These are phyloP conservation scores for rat (Rattus norvegicus) DNA, from an alignment of 2,113 vertebrate species.

Conservation along the genomic window GRCr8 NC_086019.1:232777501-232778000, in stretches of 20 bases:
- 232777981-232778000: neutral
- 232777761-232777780: neutral
- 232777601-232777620: neutral
- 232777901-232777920: neutral
- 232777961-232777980: neutral
- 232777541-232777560: neutral
- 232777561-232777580: no score
- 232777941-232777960: neutral
- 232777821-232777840: neutral
- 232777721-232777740: neutral
- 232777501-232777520: neutral
- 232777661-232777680: neutral
- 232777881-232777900: neutral
- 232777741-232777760: neutral
- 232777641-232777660: neutral
- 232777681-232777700: neutral
- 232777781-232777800: neutral
- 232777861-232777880: neutral
- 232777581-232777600: neutral
- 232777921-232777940: neutral
- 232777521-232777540: neutral
- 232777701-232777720: neutral
- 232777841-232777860: neutral
- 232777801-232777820: neutral
- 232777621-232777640: neutral